These are phyloP conservation scores for Mustela nigripes DNA, from an alignment of 2,113 vertebrate species.

Conservation along the genomic window DNA sequence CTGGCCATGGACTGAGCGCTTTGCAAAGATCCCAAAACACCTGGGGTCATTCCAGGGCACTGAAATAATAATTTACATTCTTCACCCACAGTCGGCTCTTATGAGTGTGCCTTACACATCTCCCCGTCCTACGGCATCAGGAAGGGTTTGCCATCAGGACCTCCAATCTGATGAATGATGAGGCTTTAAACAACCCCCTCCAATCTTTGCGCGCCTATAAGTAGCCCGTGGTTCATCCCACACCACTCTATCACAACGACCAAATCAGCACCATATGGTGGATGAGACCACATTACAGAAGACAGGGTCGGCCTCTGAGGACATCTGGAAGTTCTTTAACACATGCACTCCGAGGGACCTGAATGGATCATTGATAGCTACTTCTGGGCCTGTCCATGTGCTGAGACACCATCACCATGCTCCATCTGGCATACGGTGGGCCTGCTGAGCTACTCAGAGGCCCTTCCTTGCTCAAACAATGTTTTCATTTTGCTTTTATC, in stretches of 20 bases:
- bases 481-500: slow-evolving; percentile 49
- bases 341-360: not conserved
- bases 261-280: slow-evolving; percentile 79
- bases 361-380: slow-evolving; percentile 49
- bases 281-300: slow-evolving; percentile 66
- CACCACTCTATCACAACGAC: slow-evolving; percentile 28
- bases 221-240: slow-evolving; percentile 36
- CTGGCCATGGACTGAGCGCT: not conserved
- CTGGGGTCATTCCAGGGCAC: slow-evolving; percentile 40
- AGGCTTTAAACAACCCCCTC: slow-evolving; percentile 62
- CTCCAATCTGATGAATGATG: slow-evolving; percentile 58
- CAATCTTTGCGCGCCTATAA: slow-evolving; percentile 6
- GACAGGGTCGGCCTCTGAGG: slow-evolving; percentile 50
- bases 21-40: slow-evolving; percentile 15
- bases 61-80: slow-evolving; percentile 25
- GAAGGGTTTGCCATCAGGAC: slow-evolving; percentile 20
- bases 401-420: not conserved
- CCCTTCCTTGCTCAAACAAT: not conserved
- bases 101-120: not conserved
- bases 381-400: not conserved
- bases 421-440: slow-evolving; percentile 23
- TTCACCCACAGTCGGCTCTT: not conserved
- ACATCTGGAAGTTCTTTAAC: slow-evolving; percentile 82
- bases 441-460: not conserved
- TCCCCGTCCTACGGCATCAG: not conserved